Base-by-base conservation (phyloP, 2,797 vertebrate species). In the Gallinago solitaria region DNA sequence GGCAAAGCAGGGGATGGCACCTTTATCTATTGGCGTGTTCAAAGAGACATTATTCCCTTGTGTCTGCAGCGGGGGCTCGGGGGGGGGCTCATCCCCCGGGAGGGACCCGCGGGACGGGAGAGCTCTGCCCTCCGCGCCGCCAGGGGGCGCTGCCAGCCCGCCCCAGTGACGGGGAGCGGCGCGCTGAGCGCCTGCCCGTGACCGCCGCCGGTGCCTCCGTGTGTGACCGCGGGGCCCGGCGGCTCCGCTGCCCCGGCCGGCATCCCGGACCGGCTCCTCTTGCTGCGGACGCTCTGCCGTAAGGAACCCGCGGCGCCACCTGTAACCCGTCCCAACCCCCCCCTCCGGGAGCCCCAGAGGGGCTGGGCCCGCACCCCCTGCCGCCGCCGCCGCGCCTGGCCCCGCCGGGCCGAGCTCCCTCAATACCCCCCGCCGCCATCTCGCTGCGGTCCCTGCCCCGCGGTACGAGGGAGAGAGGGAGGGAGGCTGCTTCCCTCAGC, bases 11-110 rank as follows among this genome's bases (percentile, higher is more conserved):
- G 25, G 28, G 13, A 6, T 1, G 21, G 6, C 4, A 47, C 11
- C 50, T 43, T 27, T 12, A 4, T 3, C 3, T 1, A 47, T 12
- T 0, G 2, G 25, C 21, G 2, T 4, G 47, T 54, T 17, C 30
- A 2, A 4, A 12, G 25, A 19, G 27, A 6, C 25, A 2, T 6
- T 1, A 5, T 3, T 18, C 11, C 23, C 65, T 1, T 1, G 4
- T 5, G 4, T 3, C 59, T 7, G 47, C n/a, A 9, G 45, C 18
- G 45, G 45, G 45, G 45, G 9, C 20, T 6, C 9, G 19, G 5
- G 45, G 20, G 45, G 45, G 45, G 21, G 45, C 21, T 47, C 45
- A 47, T 11, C 45, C 12, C 28, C 33, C 17, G 9, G 59, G 12
- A 17, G 1, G 6, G 17, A 37, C 28, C 37, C 25, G 24, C 23